Percentiles rank a stretch among this genome's conserved stretches.
phyloP scores from a whole-genome alignment of 2,797 vertebrate species.

The Sebastes diploproa region DNA sequence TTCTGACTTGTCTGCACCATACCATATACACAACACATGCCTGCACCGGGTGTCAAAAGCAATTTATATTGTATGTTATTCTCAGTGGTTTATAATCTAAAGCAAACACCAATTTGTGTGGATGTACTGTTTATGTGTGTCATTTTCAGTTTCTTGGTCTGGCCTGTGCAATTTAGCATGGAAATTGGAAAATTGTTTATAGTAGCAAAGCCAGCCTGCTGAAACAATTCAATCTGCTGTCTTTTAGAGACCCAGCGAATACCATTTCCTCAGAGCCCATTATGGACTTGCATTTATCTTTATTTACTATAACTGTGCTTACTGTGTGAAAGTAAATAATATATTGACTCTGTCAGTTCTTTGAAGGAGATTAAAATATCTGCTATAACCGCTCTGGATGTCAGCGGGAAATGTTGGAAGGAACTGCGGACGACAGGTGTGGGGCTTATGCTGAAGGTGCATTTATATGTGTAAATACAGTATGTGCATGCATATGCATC shows the following conservation, averaged over 20 bases:
- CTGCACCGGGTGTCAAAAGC: slow-evolving; percentile 27
- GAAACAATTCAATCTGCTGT: slow-evolving; percentile 67
- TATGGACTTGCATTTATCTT: slow-evolving; percentile 51
- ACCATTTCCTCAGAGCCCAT: slow-evolving; percentile 47
- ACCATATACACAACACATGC: background rate
- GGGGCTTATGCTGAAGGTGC: background rate
- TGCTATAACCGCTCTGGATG: background rate
- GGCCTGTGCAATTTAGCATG: slow-evolving; percentile 55
- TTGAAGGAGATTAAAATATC: slow-evolving; percentile 28
- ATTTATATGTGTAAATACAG: background rate
- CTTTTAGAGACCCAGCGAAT: slow-evolving; percentile 52
- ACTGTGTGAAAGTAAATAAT: slow-evolving; percentile 35
- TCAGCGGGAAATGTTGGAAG: background rate
- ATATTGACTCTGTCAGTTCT: slow-evolving; percentile 23
- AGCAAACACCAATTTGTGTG: slow-evolving; percentile 41
- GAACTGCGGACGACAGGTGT: background rate
- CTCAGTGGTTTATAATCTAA: slow-evolving; percentile 43
- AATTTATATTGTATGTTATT: slow-evolving; percentile 52
- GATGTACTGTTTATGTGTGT: slow-evolving; percentile 39
- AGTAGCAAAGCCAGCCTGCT: slow-evolving; percentile 30
- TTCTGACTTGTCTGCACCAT: background rate
- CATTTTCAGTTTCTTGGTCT: slow-evolving; percentile 29
- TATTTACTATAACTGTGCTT: slow-evolving; percentile 38
- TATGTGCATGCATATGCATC: background rate
- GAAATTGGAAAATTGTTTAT: slow-evolving; percentile 64